These are phyloP conservation scores for Chiloscyllium punctatum DNA, from an alignment of 2,797 vertebrate species.

Conservation along the genomic window DNA sequence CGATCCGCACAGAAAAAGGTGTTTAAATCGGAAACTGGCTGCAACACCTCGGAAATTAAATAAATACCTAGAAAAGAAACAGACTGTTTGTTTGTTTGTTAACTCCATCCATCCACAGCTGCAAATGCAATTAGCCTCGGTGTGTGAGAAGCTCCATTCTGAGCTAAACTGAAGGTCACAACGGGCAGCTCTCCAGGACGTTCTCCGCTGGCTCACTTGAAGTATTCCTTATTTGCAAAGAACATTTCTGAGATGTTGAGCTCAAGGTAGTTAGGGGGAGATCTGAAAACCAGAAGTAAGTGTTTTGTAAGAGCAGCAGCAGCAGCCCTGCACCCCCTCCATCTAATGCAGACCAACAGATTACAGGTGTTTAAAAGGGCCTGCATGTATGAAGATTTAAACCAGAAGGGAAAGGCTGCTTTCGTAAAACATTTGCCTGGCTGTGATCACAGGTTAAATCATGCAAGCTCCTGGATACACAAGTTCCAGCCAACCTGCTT, in stretches of 20 bases:
- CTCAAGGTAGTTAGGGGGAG: no score
- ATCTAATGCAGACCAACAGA: not conserved
- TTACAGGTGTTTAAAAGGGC: not conserved
- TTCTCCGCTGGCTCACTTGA: not conserved
- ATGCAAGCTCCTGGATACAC: not conserved
- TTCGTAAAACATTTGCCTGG: not conserved
- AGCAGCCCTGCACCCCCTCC: not conserved
- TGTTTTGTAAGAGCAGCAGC: not conserved
- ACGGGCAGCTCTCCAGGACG: not conserved
- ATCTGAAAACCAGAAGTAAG: not conserved
- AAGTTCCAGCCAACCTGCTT: not conserved
- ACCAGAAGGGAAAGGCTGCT: not conserved
- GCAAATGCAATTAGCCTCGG: not conserved
- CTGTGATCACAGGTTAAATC: not conserved
- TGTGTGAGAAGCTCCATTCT: not conserved
- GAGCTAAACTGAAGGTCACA: not conserved
- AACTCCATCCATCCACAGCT: not conserved
- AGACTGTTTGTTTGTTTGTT: no score
- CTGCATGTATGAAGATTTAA: not conserved
- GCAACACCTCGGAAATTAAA: slow-evolving; percentile 97
- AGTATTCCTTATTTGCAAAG: not conserved
- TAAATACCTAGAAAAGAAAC: slow-evolving; percentile 68
- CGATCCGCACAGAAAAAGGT: slow-evolving; percentile 90
- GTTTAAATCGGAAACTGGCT: slow-evolving; percentile 93
- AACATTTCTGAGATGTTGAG: not conserved